Percentiles rank a stretch among this genome's conserved stretches.
These are phyloP conservation scores for Melanargia galathea DNA, from an alignment of 2,888 invertebrate species.

Conservation along the genomic window DNA sequence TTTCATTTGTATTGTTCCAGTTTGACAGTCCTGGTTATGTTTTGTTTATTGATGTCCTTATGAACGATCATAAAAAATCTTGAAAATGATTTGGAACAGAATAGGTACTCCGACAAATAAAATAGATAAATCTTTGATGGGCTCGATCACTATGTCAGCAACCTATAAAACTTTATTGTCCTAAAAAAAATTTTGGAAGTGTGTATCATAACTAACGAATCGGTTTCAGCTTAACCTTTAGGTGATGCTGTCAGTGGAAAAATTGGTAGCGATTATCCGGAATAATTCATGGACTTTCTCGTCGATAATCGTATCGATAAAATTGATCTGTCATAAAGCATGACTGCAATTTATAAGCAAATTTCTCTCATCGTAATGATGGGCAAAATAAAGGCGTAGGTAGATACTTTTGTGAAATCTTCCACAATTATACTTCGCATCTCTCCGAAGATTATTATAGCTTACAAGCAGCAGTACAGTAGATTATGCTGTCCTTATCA, in stretches of 20 bases:
- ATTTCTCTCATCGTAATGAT: neutral
- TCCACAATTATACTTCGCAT: neutral
- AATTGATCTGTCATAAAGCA: conserved; percentile 14
- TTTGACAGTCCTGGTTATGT: conserved; percentile 73
- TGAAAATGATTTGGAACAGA: neutral
- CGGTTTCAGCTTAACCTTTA: neutral
- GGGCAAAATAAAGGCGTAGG: neutral
- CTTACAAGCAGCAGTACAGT: too few relatives aligned
- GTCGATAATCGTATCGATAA: conserved; percentile 46
- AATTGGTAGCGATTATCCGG: conserved; percentile 60
- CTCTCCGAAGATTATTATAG: too few relatives aligned
- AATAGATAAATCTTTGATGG: too few relatives aligned
- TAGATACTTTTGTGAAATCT: neutral
- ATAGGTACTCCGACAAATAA: neutral
- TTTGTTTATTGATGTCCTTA: conserved; percentile 48
- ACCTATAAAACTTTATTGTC: too few relatives aligned
- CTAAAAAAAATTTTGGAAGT: neutral
- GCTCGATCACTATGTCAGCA: too few relatives aligned
- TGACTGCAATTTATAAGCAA: neutral
- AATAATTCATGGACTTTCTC: conserved; percentile 57
- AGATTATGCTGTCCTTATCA: too few relatives aligned
- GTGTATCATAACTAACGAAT: neutral
- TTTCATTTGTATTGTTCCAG: conserved; percentile 64
- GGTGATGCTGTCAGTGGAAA: conserved; percentile 34
- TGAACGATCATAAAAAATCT: neutral